phyloP scores from a whole-genome alignment of 2,113 vertebrate species.

The Bungarus multicinctus region DNA sequence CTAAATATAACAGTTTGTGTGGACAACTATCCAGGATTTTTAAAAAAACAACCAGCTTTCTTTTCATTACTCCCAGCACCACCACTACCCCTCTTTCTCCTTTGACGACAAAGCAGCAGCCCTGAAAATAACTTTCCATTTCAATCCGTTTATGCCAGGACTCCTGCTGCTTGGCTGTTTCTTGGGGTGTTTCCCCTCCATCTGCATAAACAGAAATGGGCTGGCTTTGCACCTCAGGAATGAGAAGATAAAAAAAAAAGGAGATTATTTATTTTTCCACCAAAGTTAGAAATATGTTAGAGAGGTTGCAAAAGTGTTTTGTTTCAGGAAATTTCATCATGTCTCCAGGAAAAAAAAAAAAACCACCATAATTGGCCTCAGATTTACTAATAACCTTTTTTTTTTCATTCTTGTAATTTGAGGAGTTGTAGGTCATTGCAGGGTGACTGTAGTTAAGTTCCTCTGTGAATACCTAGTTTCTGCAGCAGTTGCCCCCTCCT shows the following conservation, averaged over 20 bases:
- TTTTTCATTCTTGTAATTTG: slow-evolving; percentile 65
- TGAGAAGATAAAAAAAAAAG: slow-evolving; percentile 72
- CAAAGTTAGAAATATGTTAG: slow-evolving; percentile 73
- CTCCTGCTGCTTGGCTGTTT: slow-evolving; percentile 70
- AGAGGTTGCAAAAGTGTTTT: slow-evolving; percentile 73
- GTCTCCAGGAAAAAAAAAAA: slow-evolving; percentile 68
- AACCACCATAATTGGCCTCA: slow-evolving; percentile 69
- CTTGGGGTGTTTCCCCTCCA: slow-evolving; percentile 80
- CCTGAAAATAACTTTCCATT: slow-evolving; percentile 60
- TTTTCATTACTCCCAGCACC: neutral
- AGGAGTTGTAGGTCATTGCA: slow-evolving; percentile 72
- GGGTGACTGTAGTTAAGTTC: slow-evolving; percentile 71
- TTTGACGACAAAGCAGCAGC: slow-evolving; percentile 59
- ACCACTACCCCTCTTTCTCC: slow-evolving; percentile 55
- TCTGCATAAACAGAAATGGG: slow-evolving; percentile 75
- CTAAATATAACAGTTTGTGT: neutral
- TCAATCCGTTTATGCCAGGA: slow-evolving; percentile 62
- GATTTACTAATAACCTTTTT: slow-evolving; percentile 68
- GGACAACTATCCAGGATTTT: neutral
- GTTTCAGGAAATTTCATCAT: slow-evolving; percentile 84
- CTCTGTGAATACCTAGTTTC: slow-evolving; percentile 75
- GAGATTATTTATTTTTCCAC: slow-evolving; percentile 77
- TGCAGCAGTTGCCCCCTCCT: slow-evolving; percentile 54
- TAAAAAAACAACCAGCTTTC: neutral
- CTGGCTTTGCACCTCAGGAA: slow-evolving; percentile 79